Percentiles rank a stretch among this genome's conserved stretches.
Conservation (phyloP, 2,113 vertebrate genomes). For the Corythornis cristatus region DNA sequence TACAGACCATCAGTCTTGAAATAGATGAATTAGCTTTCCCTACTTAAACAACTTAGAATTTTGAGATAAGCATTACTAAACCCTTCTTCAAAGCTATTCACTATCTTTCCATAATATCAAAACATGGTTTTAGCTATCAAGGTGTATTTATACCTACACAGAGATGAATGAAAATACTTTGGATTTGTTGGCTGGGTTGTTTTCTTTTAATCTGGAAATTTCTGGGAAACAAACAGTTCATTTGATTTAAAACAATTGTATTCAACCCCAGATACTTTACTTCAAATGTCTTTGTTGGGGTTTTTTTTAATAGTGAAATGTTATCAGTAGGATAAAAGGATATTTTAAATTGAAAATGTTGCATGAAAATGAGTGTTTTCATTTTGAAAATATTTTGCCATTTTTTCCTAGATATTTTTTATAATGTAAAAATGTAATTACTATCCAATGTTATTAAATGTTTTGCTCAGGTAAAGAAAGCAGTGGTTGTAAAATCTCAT, state of each 20-base stretch:
- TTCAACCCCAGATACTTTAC: neutral
- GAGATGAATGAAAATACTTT: neutral
- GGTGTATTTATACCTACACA: neutral
- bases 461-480: conserved; percentile 39
- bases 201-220: neutral
- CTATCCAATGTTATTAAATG: conserved; percentile 12
- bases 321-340: neutral
- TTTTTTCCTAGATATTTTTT: neutral
- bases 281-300: neutral
- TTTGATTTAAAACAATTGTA: neutral
- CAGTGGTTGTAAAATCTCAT: conserved; percentile 24
- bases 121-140: neutral
- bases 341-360: neutral
- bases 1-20: neutral
- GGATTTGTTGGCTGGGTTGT: no score
- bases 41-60: neutral
- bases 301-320: neutral
- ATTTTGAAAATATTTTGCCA: neutral
- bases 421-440: neutral
- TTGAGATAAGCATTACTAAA: neutral
- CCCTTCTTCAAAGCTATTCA: neutral
- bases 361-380: neutral
- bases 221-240: neutral
- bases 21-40: neutral
- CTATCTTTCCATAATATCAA: neutral